These are phyloP conservation scores for Aramus guarauna DNA, from an alignment of 2,113 vertebrate species.

Conservation along the genomic window DNA sequence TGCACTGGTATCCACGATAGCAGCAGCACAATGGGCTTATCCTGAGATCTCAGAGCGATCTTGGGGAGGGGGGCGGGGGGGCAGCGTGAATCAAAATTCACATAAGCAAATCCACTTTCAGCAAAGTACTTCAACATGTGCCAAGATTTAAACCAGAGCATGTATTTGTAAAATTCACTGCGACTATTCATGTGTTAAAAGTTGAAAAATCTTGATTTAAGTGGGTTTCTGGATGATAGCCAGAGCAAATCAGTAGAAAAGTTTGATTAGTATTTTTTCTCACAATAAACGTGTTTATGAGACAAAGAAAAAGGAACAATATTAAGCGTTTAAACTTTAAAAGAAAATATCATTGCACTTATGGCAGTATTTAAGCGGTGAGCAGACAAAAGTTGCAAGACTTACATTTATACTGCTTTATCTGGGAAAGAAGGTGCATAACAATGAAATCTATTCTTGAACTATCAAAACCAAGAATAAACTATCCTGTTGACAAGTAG, in stretches of 20 bases:
- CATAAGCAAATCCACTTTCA: neutral
- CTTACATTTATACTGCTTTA: neutral
- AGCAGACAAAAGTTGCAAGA: neutral
- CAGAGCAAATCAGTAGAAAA: neutral
- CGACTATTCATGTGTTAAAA: neutral
- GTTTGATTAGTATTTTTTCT: neutral
- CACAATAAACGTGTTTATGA: neutral
- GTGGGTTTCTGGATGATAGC: neutral
- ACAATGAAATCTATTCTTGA: neutral
- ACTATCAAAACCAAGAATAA: neutral
- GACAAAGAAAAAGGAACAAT: neutral
- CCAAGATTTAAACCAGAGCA: neutral
- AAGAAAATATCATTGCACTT: neutral
- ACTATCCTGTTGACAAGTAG: neutral
- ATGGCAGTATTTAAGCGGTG: neutral
- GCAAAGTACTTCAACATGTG: neutral
- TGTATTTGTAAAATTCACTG: neutral
- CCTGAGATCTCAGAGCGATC: too few relatives aligned
- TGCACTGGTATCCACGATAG: too few relatives aligned
- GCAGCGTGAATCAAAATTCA: too few relatives aligned
- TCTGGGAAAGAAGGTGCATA: neutral
- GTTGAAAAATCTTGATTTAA: neutral
- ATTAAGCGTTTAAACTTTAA: neutral
- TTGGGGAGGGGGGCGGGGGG: too few relatives aligned
- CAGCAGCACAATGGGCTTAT: too few relatives aligned